phyloP scores from a whole-genome alignment of 2,888 invertebrate genomes.

The Agrochola lota region DNA sequence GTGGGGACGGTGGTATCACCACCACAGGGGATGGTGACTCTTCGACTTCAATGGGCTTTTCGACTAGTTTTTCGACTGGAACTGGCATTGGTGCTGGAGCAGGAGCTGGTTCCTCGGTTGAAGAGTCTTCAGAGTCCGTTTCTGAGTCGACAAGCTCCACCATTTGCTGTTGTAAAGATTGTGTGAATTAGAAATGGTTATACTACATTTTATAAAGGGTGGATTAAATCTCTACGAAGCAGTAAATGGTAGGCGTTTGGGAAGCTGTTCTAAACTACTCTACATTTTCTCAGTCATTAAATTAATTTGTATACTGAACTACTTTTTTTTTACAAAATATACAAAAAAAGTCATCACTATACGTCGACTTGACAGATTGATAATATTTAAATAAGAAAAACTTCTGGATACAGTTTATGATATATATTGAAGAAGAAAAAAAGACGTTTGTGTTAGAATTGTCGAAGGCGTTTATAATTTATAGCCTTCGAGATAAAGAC shows the following conservation, averaged over 20 bases:
- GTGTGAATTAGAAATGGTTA: slow-evolving; percentile 5
- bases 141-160: slow-evolving; percentile 84
- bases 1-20: slow-evolving; percentile 33
- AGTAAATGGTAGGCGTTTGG: neutral
- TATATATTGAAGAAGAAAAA: neutral
- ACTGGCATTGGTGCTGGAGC: slow-evolving; percentile 19
- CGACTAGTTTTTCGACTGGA: slow-evolving; percentile 49
- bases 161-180: slow-evolving; percentile 74
- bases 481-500: neutral
- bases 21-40: slow-evolving; percentile 46
- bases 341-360: neutral
- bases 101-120: slow-evolving; percentile 59
- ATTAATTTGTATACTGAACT: neutral
- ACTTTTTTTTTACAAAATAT: neutral
- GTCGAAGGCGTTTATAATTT: slow-evolving; percentile 32
- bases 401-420: neutral
- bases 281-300: neutral
- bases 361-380: neutral
- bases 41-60: slow-evolving; percentile 47
- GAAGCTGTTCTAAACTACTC: neutral
- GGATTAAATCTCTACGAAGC: slow-evolving; percentile 6
- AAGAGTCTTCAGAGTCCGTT: slow-evolving; percentile 74
- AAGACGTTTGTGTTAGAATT: neutral
- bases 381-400: neutral
- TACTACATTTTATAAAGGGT: too few species aligned